phyloP scores from a whole-genome alignment of 1,140 invertebrate genomes.

The Nasonia vitripennis region DNA sequence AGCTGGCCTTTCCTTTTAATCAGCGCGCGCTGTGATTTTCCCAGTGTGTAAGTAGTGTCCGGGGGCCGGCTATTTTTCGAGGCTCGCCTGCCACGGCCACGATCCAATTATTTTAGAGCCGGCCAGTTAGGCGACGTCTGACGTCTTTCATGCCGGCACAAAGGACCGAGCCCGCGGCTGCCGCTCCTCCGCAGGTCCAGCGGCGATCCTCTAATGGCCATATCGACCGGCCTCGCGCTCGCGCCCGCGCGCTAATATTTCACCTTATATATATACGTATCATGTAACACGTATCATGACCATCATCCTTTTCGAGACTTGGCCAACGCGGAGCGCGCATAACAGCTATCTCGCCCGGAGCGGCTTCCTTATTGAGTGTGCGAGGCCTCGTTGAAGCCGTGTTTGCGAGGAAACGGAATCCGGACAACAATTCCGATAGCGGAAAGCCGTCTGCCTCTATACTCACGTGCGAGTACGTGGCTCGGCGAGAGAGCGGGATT shows the following conservation, averaged over 20 bases:
- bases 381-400: not conserved
- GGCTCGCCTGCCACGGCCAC: not conserved
- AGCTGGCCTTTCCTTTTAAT: not conserved
- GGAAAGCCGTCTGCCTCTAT: not conserved
- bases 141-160: constrained; percentile 14
- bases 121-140: constrained; percentile 20
- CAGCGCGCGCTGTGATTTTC: not conserved
- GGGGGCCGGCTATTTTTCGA: no score
- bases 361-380: not conserved
- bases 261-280: not conserved
- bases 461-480: not conserved
- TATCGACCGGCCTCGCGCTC: constrained; percentile 5
- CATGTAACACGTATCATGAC: no score
- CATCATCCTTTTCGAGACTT: no score
- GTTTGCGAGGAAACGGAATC: constrained; percentile 33
- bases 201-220: constrained; percentile 1
- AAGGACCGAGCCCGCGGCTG: not conserved
- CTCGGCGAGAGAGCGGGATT: not conserved
- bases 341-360: no score
- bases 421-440: not conserved
- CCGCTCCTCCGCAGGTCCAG: not conserved
- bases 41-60: no score
- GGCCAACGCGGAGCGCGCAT: no score
- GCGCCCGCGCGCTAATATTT: not conserved
- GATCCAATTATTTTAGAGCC: constrained; percentile 52